Evolutionary conservation across 2,113 vertebrate species (phyloP).

Genomic region (Chaetops frenatus): DNA sequence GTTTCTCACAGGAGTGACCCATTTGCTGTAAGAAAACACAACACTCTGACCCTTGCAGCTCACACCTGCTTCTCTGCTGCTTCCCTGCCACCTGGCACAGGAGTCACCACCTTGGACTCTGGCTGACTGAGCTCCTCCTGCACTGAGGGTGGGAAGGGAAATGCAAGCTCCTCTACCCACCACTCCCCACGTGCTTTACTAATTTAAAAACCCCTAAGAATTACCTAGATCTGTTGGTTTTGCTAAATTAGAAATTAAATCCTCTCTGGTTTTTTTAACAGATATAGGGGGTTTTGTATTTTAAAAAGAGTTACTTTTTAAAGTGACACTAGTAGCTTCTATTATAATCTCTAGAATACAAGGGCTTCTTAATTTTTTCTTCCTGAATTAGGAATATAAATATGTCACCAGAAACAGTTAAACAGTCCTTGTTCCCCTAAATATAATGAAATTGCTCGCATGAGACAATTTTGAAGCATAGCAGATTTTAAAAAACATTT

Average conservation of each 20-base stretch:
- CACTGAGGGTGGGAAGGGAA: fast-evolving
- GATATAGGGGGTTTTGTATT: not conserved
- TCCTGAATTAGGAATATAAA: not conserved
- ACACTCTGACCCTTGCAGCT: not conserved
- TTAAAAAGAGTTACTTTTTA: not conserved
- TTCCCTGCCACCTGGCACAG: not conserved
- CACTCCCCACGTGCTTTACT: fast-evolving
- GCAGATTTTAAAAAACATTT: not conserved
- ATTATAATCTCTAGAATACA: not conserved
- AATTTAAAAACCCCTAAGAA: not conserved
- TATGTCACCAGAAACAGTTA: not conserved
- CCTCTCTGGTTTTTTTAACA: not conserved
- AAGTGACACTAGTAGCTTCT: not conserved
- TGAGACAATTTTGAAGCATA: not conserved
- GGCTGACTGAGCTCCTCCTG: fast-evolving
- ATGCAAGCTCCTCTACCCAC: not conserved
- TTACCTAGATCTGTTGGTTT: not conserved
- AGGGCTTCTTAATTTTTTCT: not conserved
- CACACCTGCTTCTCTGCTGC: not conserved
- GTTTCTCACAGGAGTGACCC: not conserved
- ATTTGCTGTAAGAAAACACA: not conserved
- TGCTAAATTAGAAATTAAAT: not conserved
- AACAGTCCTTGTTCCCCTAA: not conserved
- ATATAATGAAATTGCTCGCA: not conserved
- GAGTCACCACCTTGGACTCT: not conserved